Base-by-base conservation (phyloP, 1,140 invertebrate genomes). In the Stegodyphus dumicola region DNA sequence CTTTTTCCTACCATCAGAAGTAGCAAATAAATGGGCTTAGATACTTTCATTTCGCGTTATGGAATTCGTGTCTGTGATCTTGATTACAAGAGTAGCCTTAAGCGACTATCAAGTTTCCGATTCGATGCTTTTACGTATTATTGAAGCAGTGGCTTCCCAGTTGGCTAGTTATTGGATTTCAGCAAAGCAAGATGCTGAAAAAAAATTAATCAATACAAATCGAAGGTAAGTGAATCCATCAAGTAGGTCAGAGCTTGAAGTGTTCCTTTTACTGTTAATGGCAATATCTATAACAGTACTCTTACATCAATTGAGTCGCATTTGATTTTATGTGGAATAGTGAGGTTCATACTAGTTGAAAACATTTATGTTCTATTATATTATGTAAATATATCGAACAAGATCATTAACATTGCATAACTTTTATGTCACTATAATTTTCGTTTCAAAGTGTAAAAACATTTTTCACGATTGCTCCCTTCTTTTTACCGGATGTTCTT, bases 51-150 rank as follows among this genome's bases (percentile, higher is more conserved):
- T 65, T 77, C 60, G 17, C 64, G 49, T 70, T 56, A 10, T 54
- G 75, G 52, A 77, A 69, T 79, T 79, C 77, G 53, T 56, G 52
- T 15, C 65, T 52, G 48, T 56, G 70, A 79, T 79, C 77, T 79
- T 51, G 77, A 73, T 64, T 69, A 9, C 48, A 48, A 81, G 51
- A 51, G 51, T 13, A 6, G 11, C 15, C 51, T 49, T 67, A 73
- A 56, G 67, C 69, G 69, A 33, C 78, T 81, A 81, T 81, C 78
- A 81, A 17, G 78, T 73, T 81, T 81, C 78, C 78, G 69, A 51
- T 73, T 81, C 69, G 73, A 13, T 73, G 78, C 18, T 60, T 73
- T 70, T 71, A 15, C 53, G 78, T 73, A 81, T 56, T 73, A 81
- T 71, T 73, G 70, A 81, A 53, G 56, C 9, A 15, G 56, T 9